A percentile compares a stretch with the other conserved stretches of the same genome.
phyloP scores from a whole-genome alignment of 1,140 invertebrate species.

The Aphis craccivora region DNA sequence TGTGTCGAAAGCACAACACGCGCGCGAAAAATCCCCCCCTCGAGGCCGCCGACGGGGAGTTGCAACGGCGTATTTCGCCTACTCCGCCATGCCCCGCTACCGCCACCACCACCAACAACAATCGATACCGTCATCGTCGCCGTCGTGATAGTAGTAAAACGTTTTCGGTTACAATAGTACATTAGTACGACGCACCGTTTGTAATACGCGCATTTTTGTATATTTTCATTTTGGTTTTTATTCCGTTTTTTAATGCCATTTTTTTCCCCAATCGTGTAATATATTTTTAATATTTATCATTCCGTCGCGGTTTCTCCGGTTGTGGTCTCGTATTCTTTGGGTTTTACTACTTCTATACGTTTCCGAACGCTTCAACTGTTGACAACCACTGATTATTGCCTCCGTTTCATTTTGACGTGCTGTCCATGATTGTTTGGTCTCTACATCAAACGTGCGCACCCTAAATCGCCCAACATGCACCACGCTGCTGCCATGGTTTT shows the following conservation, averaged over 20 bases:
- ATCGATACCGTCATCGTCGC: slow-evolving; percentile 39
- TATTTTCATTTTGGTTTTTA: slow-evolving; percentile 10
- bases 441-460: background rate
- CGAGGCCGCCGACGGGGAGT: background rate
- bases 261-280: background rate
- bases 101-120: background rate
- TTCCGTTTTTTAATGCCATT: background rate
- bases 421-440: slow-evolving; percentile 22
- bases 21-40: slow-evolving; percentile 46
- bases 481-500: slow-evolving; percentile 43
- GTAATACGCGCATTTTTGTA: slow-evolving; percentile 1
- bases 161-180: slow-evolving; percentile 47
- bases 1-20: slow-evolving; percentile 48
- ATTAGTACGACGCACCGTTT: slow-evolving; percentile 8
- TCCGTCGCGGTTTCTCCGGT: background rate
- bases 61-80: slow-evolving; percentile 20
- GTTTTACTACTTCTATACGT: background rate
- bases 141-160: slow-evolving; percentile 52
- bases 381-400: background rate
- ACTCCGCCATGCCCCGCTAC: slow-evolving; percentile 17
- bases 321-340: no score
- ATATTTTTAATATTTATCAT: background rate
- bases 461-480: background rate
- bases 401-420: background rate
- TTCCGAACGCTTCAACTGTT: background rate